These are phyloP conservation scores for Eupithecia tripunctaria DNA, from an alignment of 2,888 invertebrate genomes.

Conservation along the genomic window DNA sequence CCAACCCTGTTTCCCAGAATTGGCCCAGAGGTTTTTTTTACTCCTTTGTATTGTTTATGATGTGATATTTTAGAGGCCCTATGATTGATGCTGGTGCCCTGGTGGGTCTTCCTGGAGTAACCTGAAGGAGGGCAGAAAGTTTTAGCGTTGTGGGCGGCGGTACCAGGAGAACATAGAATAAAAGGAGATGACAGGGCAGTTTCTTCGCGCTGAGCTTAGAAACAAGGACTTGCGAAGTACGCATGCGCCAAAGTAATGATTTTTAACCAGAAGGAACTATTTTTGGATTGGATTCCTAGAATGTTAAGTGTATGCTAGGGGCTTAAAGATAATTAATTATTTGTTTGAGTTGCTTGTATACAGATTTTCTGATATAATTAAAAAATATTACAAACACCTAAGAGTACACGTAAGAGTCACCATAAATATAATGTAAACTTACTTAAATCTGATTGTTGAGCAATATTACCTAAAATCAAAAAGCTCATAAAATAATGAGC, in stretches of 20 bases:
- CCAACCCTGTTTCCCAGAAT: constrained; percentile 26
- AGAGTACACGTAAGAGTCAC: not conserved
- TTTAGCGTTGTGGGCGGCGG: constrained; percentile 80
- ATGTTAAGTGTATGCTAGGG: not conserved
- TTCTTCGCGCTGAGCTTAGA: constrained; percentile 14
- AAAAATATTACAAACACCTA: not conserved
- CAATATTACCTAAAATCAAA: not conserved
- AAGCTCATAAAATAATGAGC: not conserved
- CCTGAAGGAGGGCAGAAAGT: constrained; percentile 79
- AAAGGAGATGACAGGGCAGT: constrained; percentile 45
- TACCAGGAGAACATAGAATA: constrained; percentile 65
- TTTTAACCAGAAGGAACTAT: not conserved
- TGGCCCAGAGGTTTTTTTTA: constrained; percentile 26
- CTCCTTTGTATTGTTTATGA: not conserved
- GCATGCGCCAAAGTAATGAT: constrained; percentile 60
- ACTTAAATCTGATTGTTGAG: not conserved
- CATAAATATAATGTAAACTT: not conserved
- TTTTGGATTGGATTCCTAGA: not conserved
- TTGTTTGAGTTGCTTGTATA: not conserved
- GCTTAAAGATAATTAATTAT: not conserved
- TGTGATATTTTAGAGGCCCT: constrained; percentile 65
- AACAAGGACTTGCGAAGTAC: constrained; percentile 41
- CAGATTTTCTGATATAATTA: not conserved
- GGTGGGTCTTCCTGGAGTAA: constrained; percentile 26
- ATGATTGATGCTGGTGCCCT: constrained; percentile 30